Conservation (phyloP, 2,113 vertebrate species). For the Puma concolor region DNA sequence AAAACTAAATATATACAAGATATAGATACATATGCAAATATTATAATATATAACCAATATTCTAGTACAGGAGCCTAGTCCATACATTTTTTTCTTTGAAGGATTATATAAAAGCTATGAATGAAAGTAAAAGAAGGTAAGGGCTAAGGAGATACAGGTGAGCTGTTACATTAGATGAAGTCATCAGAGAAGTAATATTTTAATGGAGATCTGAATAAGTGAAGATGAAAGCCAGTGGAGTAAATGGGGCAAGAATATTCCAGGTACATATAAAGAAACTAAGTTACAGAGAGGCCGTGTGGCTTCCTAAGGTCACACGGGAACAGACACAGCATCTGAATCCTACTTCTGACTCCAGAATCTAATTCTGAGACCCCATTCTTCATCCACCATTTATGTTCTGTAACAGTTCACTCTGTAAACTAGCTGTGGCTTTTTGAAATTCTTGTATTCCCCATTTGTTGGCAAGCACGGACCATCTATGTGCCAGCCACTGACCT, state of each 20-base stretch:
- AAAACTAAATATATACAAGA: background rate
- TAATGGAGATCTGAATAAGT: background rate
- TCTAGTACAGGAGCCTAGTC: background rate
- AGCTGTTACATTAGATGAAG: background rate
- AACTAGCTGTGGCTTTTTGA: background rate
- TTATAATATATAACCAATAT: background rate
- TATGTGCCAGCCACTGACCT: background rate
- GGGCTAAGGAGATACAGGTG: background rate
- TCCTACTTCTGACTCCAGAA: background rate
- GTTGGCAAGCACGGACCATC: background rate
- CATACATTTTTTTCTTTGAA: background rate
- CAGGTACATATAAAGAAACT: background rate
- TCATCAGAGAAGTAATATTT: background rate
- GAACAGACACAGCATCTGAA: background rate
- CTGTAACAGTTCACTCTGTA: background rate
- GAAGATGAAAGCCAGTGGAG: background rate
- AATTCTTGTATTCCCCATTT: background rate
- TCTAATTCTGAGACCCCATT: background rate
- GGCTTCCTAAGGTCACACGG: background rate
- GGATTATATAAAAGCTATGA: background rate
- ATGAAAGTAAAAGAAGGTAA: background rate
- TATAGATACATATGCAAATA: background rate
- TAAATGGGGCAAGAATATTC: background rate
- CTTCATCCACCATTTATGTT: no score
- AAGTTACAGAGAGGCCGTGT: background rate